Evolutionary conservation across 2,797 vertebrate species (phyloP).

Genomic region (Pseudopleuronectes americanus): DNA sequence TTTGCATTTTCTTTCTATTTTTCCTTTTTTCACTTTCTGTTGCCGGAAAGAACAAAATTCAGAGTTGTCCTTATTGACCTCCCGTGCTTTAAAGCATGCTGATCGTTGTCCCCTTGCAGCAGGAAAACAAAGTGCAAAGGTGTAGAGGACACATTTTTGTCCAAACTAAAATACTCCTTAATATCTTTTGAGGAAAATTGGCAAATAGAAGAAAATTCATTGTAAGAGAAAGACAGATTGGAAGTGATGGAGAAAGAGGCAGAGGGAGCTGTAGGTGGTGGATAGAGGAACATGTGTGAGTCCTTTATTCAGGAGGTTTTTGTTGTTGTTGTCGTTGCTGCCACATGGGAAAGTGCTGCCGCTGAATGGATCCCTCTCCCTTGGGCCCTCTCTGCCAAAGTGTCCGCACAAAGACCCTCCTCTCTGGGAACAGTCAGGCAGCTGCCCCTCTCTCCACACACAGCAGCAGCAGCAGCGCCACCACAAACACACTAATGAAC

Average conservation of each 20-base stretch:
- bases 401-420: constrained; percentile 62
- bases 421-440: constrained; percentile 47
- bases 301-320: constrained; percentile 41
- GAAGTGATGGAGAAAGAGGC: background rate
- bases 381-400: constrained; percentile 56
- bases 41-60: background rate
- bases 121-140: background rate
- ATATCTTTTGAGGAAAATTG: too few relatives aligned
- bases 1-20: constrained; percentile 59
- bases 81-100: background rate
- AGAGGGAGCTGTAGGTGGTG: constrained; percentile 8
- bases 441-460: constrained; percentile 43
- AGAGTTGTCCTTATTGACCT: background rate
- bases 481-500: constrained; percentile 26
- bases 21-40: background rate
- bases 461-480: constrained; percentile 5
- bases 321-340: constrained; percentile 42
- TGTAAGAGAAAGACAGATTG: background rate
- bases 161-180: background rate
- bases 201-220: too few relatives aligned
- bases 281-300: background rate
- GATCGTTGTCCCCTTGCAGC: background rate
- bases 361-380: constrained; percentile 48
- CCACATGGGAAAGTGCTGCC: constrained; percentile 61
- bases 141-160: background rate